Base-by-base conservation (phyloP, 1,140 invertebrate species). In the Drosophila malerkotliana region DNA sequence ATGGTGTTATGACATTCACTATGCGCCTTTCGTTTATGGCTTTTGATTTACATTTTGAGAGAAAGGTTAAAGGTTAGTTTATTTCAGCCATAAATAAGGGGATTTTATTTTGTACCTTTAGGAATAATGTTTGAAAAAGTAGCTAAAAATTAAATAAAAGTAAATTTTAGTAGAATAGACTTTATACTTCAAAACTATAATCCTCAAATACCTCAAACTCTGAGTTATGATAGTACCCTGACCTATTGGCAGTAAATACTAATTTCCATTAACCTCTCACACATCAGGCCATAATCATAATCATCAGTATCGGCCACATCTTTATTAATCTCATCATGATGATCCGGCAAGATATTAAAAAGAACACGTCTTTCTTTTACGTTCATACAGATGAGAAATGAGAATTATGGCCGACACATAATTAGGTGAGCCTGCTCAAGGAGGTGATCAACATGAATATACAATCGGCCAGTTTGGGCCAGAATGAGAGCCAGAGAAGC, bases 1-100 rank as follows among this genome's bases (percentile, higher is more conserved):
- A 81, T 77, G 56, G 73, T 73, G 59, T 66, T 77, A 74, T 67
- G 80, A 74, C 57, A 67, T 49, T 64, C 71, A 66, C 63, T 30
- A 30, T 18, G 32, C 15, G 51, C 34, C 18, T 37, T 68, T 45
- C 32, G 4, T 37, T 67, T 44, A 15, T 15, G 21, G 18, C 4
- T 45, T 14, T 6, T 47, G 24, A 39, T 28, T 18, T 37, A 55
- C 2, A 37, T 37, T 24, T 6, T 14, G 18, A 0, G 12, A 44
- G n/a, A n/a, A 14, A 60, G 47, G n/a, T 14, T 61, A 14, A 9
- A 44, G 21, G 4, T n/a, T 12, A 24, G 28, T 59, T 6, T 15
- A 30, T 14, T 1, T 14, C 9, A 9, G 30, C 39, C 3, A 44
- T 4, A 44, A 18, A 28, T 28, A 28, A 12, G 26, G 7, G 28